These are phyloP conservation scores for Agelas oroides DNA, from an alignment of 37 sponge, comb jelly and placozoan genomes.

Conservation along the genomic window DNA sequence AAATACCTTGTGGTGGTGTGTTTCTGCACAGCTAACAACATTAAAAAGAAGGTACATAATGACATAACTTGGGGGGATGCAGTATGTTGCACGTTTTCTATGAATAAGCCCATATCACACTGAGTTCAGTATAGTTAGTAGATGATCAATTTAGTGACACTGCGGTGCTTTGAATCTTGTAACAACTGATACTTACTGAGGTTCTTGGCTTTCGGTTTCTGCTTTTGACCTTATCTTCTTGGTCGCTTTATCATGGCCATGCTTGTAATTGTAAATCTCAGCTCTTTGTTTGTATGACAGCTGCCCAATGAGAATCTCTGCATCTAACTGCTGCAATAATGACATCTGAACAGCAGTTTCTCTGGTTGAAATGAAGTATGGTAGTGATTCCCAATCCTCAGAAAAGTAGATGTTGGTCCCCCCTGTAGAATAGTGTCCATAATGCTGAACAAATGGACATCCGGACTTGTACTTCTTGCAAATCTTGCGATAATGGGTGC, in stretches of 20 bases:
- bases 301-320: conserved; percentile 40
- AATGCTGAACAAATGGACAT: not conserved
- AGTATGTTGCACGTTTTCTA: too few relatives aligned
- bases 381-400: conserved; percentile 3
- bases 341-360: conserved; percentile 29
- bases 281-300: conserved; percentile 44
- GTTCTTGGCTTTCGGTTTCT: not conserved
- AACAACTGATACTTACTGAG: too few relatives aligned
- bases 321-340: conserved; percentile 21
- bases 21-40: too few relatives aligned
- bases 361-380: conserved; percentile 36
- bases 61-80: too few relatives aligned
- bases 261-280: conserved; percentile 36
- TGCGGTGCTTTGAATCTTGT: too few relatives aligned
- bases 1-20: too few relatives aligned
- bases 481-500: not conserved
- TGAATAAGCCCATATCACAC: too few relatives aligned
- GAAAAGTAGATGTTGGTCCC: not conserved
- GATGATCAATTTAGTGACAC: not conserved
- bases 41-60: too few relatives aligned
- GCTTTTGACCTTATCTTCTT: not conserved
- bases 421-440: not conserved
- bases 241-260: conserved; percentile 26
- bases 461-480: not conserved
- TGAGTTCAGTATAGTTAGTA: too few relatives aligned